Conservation (phyloP, 2,797 vertebrate species). For the Bradypodion ventrale region DNA sequence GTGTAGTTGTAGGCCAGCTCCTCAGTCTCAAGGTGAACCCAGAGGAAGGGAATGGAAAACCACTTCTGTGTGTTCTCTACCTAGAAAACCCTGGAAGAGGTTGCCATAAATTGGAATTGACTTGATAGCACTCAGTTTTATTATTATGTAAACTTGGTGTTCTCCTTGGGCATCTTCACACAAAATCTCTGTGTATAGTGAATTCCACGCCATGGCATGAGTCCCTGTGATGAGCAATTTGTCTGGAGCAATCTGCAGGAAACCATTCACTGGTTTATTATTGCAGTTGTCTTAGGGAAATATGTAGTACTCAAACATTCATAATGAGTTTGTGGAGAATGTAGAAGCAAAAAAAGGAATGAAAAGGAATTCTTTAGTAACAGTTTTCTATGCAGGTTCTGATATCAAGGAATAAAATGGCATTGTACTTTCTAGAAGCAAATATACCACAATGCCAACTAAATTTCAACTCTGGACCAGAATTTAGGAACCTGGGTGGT, state of each 20-base stretch:
- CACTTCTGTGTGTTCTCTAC: too few relatives aligned
- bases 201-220: not conserved
- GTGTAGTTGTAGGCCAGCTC: not conserved
- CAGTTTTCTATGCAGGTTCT: not conserved
- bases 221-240: not conserved
- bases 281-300: not conserved
- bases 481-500: too few relatives aligned
- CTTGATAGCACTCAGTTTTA: too few relatives aligned
- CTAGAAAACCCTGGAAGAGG: too few relatives aligned
- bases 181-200: not conserved
- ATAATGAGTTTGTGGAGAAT: not conserved
- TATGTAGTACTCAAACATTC: not conserved
- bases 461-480: not conserved
- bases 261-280: not conserved
- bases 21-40: too few relatives aligned
- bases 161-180: not conserved
- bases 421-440: not conserved
- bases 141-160: not conserved
- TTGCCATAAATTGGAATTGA: too few relatives aligned
- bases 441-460: too few relatives aligned
- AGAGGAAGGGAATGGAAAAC: too few relatives aligned
- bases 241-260: not conserved
- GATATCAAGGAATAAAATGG: not conserved
- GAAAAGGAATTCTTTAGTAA: not conserved
- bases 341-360: not conserved